Evolutionary conservation across 2,888 invertebrate genomes (phyloP).

Genomic region (Lasioglossum marginatum): DNA sequence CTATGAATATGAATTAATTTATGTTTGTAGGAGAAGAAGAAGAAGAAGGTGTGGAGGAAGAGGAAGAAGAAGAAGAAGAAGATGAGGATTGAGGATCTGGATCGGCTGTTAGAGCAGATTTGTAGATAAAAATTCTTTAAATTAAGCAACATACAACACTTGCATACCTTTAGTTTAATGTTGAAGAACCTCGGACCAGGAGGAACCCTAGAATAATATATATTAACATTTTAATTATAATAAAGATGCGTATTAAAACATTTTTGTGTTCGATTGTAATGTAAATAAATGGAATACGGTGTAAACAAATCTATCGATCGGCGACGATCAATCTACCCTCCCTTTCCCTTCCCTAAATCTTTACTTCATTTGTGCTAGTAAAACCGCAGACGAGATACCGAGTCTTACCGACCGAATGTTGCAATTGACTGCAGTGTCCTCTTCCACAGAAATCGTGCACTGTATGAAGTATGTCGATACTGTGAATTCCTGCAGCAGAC

Average conservation of each 20-base stretch:
- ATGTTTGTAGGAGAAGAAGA: slow-evolving; percentile 41
- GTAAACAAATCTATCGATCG: background rate
- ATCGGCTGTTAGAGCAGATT: background rate
- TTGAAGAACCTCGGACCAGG: background rate
- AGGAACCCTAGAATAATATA: background rate
- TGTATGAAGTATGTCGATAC: background rate
- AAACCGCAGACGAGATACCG: background rate
- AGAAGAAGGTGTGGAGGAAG: slow-evolving; percentile 52
- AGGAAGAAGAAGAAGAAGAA: slow-evolving; percentile 68
- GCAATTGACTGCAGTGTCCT: background rate
- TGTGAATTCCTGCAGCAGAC: background rate
- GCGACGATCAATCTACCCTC: too few species aligned
- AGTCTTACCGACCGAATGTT: background rate
- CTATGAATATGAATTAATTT: background rate
- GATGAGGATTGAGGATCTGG: slow-evolving; percentile 48
- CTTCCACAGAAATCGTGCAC: background rate
- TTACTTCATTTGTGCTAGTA: background rate
- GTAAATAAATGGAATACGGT: background rate
- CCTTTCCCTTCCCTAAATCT: background rate
- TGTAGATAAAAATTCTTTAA: background rate
- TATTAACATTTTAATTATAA: background rate
- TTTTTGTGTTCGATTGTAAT: background rate
- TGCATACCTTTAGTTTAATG: background rate
- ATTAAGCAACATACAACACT: background rate
- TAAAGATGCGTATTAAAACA: background rate